These are phyloP conservation scores for Artemia franciscana DNA, from an alignment of 1,140 invertebrate genomes.

Conservation along the genomic window DNA sequence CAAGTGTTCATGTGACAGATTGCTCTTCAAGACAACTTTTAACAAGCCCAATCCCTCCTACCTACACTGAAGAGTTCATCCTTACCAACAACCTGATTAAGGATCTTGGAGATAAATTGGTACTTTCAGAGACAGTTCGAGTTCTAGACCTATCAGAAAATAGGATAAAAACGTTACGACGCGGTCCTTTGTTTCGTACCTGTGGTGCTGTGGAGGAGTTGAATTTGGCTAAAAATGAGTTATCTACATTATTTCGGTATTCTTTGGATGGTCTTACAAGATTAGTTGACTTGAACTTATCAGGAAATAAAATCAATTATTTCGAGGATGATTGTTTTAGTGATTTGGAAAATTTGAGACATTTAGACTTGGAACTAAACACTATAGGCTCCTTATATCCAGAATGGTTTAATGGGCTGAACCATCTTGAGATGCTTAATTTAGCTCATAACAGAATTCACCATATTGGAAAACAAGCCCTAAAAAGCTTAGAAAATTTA, in stretches of 20 bases:
- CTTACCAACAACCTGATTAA: not conserved
- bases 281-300: constrained; percentile 15
- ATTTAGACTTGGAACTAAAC: constrained; percentile 15
- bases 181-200: constrained; percentile 15
- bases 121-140: not conserved
- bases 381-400: constrained; percentile 15
- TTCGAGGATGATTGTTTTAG: constrained; percentile 14
- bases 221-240: constrained; percentile 15
- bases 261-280: constrained; percentile 12
- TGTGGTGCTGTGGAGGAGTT: constrained; percentile 12
- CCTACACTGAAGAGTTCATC: not conserved
- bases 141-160: constrained; percentile 16
- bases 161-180: constrained; percentile 15
- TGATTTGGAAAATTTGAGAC: constrained; percentile 11
- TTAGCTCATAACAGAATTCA: constrained; percentile 17
- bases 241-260: constrained; percentile 16
- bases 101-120: not conserved
- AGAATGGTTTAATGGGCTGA: constrained; percentile 17
- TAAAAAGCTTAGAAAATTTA: constrained; percentile 13
- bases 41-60: not conserved
- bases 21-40: not conserved
- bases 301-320: constrained; percentile 14
- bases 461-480: constrained; percentile 15
- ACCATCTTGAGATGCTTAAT: constrained; percentile 11
- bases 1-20: not conserved